phyloP scores from a whole-genome alignment of 2,113 vertebrate species.

The Marmota monax region DNA sequence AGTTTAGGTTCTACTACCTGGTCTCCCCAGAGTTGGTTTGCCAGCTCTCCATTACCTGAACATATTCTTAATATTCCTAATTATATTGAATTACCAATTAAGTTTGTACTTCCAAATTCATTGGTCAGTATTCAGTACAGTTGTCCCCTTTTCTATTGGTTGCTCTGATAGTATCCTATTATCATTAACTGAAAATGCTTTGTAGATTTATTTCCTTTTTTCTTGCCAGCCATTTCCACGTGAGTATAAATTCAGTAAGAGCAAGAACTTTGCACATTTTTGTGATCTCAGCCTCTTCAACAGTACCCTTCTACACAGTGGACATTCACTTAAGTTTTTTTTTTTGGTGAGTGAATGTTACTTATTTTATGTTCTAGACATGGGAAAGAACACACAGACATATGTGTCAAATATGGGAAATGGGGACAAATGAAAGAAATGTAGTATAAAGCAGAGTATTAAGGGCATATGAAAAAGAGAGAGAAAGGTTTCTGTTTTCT shows the following conservation, averaged over 20 bases:
- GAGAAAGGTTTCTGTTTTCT: neutral
- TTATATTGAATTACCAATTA: neutral
- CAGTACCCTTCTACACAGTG: neutral
- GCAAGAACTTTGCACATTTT: neutral
- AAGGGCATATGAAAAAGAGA: neutral
- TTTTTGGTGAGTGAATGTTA: neutral
- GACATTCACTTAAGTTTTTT: neutral
- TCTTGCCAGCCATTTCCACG: neutral
- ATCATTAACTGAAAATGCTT: neutral
- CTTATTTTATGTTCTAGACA: neutral
- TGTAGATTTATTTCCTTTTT: neutral
- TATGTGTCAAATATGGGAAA: neutral
- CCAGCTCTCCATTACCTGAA: neutral
- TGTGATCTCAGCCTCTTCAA: neutral
- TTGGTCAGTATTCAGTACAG: neutral
- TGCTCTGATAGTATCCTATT: neutral
- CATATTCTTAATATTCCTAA: neutral
- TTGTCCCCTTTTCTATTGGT: neutral
- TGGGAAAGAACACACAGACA: neutral
- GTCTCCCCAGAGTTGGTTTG: neutral
- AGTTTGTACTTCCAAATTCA: rapidly evolving
- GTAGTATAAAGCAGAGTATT: neutral
- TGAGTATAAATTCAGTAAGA: neutral
- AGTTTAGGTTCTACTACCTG: no score
- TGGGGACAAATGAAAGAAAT: neutral